These are phyloP conservation scores for Anolis carolinensis DNA, from an alignment of 2,113 vertebrate species.

Conservation along the genomic window DNA sequence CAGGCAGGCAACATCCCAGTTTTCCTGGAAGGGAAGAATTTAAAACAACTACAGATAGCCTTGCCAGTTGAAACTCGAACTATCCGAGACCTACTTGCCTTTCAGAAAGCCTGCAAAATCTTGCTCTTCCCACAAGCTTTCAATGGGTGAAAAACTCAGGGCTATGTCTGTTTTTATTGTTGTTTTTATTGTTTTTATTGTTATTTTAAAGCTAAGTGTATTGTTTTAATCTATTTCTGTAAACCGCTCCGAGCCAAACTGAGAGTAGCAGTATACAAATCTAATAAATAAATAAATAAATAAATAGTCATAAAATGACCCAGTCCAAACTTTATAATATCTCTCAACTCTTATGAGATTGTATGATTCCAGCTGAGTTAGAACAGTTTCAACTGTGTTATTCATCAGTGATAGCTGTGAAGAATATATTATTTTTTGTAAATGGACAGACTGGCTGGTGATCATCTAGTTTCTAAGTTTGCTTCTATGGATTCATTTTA, in stretches of 20 bases:
- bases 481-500: neutral
- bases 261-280: no score
- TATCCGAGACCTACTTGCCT: no score
- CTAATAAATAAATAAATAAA: no score
- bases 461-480: neutral
- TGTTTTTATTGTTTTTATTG: no score
- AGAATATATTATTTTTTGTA: neutral
- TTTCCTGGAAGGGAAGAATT: constrained; percentile 1
- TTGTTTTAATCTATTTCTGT: no score
- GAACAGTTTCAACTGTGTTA: neutral
- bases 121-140: no score
- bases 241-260: no score
- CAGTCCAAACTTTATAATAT: neutral
- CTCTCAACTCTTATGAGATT: neutral
- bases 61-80: no score
- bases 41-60: constrained; percentile 12
- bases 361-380: neutral
- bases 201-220: no score
- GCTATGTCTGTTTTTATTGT: no score
- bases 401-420: neutral
- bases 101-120: no score
- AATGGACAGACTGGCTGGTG: neutral
- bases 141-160: no score
- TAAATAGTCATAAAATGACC: neutral
- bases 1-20: neutral